phyloP scores from a whole-genome alignment of 2,113 vertebrate species.

The Gymnocephalus cernua region DNA sequence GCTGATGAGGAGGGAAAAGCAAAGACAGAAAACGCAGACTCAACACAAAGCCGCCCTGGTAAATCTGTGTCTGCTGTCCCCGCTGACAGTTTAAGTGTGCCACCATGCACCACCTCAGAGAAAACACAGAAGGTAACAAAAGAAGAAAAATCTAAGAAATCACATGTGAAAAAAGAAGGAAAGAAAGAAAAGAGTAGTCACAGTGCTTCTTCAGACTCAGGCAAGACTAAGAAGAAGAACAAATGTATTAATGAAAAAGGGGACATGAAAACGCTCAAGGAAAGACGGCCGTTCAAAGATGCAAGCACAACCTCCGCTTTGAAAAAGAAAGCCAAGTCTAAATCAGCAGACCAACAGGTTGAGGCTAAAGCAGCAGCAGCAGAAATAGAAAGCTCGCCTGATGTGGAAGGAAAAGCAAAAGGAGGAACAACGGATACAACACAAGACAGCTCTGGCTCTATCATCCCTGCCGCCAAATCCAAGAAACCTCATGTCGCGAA shows the following conservation, averaged over 20 bases:
- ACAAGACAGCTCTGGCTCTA: background rate
- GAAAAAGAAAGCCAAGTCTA: slow-evolving; percentile 5
- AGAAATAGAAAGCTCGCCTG: background rate
- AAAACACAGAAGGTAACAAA: background rate
- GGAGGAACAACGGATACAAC: slow-evolving; percentile 20
- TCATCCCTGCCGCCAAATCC: background rate
- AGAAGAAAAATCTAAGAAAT: slow-evolving; percentile 18
- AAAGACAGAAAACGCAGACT: slow-evolving; percentile 14
- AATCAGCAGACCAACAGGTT: background rate
- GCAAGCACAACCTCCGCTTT: background rate
- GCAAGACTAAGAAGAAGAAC: slow-evolving; percentile 30
- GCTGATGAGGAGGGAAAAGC: slow-evolving; percentile 17
- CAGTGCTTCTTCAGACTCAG: background rate
- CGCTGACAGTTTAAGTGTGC: background rate
- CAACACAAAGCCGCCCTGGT: background rate
- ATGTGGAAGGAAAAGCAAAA: slow-evolving; percentile 16
- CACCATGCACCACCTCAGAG: background rate
- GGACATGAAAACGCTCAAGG: background rate
- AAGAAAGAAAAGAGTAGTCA: background rate
- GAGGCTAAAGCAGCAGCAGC: background rate
- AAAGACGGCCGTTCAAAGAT: background rate
- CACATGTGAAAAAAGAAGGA: background rate
- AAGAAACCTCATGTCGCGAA: background rate
- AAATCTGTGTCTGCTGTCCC: background rate
- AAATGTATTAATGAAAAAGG: background rate